A percentile compares a stretch with the other conserved stretches of the same genome.
These are phyloP conservation scores for Mirza zaza DNA, from an alignment of 2,113 vertebrate species.

Conservation along the genomic window DNA sequence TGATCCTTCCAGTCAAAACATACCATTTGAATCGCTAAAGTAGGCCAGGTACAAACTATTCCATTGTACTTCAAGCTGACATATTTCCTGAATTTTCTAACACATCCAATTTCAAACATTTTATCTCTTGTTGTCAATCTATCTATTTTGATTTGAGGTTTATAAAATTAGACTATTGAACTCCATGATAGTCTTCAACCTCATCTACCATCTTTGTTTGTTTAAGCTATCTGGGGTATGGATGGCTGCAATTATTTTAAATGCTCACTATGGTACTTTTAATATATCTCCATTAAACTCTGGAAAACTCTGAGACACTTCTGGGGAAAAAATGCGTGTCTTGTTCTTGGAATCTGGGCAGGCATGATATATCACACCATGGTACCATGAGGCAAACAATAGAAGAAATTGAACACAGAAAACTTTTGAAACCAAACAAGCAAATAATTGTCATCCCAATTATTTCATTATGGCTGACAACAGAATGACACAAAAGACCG, in stretches of 20 bases:
- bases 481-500: slow-evolving; percentile 55
- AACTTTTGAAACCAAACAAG: slow-evolving; percentile 72
- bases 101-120: not conserved
- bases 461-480: slow-evolving; percentile 74
- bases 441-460: slow-evolving; percentile 73
- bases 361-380: slow-evolving; percentile 34
- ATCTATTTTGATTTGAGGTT: not conserved
- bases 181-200: not conserved
- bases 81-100: not conserved
- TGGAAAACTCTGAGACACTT: not conserved
- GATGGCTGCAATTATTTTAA: not conserved
- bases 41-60: not conserved
- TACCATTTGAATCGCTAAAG: not conserved
- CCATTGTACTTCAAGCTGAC: not conserved
- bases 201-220: not conserved
- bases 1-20: not conserved
- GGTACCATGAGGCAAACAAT: slow-evolving; percentile 59
- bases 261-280: not conserved
- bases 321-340: not conserved
- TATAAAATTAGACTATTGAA: not conserved
- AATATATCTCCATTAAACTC: not conserved
- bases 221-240: not conserved
- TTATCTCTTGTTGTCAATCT: not conserved
- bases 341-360: slow-evolving; percentile 14
- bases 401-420: slow-evolving; percentile 57